Percentiles rank a stretch among this genome's conserved stretches.
Evolutionary conservation across 2,888 invertebrate species (phyloP).

Genomic region (Lamellibrachia satsuma): DNA sequence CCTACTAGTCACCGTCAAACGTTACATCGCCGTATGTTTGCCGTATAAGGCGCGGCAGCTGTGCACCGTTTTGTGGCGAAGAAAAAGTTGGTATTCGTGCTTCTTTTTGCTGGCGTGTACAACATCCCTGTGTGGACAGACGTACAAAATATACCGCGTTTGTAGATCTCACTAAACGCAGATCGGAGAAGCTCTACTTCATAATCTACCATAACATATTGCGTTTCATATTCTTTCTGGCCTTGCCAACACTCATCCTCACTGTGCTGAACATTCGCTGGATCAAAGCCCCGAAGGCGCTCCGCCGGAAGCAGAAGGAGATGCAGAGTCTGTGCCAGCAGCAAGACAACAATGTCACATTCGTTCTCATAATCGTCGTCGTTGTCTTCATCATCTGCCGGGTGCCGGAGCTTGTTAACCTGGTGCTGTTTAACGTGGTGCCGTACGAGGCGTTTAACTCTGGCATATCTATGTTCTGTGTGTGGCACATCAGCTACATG

Average conservation of each 20-base stretch:
- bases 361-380: conserved; percentile 45
- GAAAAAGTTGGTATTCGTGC: conserved; percentile 37
- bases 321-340: conserved; percentile 39
- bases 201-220: conserved; percentile 32
- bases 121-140: conserved; percentile 41
- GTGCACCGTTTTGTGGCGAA: conserved; percentile 40
- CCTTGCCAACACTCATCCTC: conserved; percentile 31
- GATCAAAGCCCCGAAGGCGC: conserved; percentile 29
- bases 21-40: conserved; percentile 45
- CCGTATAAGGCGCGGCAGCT: conserved; percentile 42
- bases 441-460: conserved; percentile 35
- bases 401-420: conserved; percentile 41
- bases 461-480: conserved; percentile 44
- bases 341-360: conserved; percentile 45
- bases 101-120: conserved; percentile 36
- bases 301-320: conserved; percentile 34
- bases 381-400: conserved; percentile 44
- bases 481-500: conserved; percentile 37
- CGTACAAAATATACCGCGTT: neutral
- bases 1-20: conserved; percentile 38
- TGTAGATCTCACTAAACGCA: neutral
- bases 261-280: conserved; percentile 33
- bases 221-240: conserved; percentile 29
- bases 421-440: conserved; percentile 40
- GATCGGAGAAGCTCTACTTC: neutral